phyloP scores from a whole-genome alignment of 2,888 invertebrate genomes.

The Microctonus hyperodae region DNA sequence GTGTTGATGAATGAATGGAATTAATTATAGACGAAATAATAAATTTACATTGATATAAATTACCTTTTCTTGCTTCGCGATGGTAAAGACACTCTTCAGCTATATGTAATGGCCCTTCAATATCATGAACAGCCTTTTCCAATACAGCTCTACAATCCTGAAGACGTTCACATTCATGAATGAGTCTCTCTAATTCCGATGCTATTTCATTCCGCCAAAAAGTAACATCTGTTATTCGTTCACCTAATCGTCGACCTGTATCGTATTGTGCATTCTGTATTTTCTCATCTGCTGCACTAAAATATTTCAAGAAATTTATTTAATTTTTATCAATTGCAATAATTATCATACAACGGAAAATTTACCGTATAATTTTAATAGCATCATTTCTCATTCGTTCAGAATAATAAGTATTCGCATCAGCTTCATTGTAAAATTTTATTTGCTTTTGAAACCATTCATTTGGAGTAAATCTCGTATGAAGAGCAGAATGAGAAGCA shows the following conservation, averaged over 20 bases:
- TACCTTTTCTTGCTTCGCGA: conserved; percentile 84
- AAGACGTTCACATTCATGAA: conserved; percentile 79
- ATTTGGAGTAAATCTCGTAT: conserved; percentile 89
- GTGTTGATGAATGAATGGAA: conserved; percentile 23
- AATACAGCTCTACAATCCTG: conserved; percentile 76
- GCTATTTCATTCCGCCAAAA: conserved; percentile 91
- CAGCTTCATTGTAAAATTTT: conserved; percentile 86
- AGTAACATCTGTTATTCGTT: conserved; percentile 89
- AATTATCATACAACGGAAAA: not conserved
- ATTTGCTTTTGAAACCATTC: conserved; percentile 86
- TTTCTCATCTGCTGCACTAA: conserved; percentile 81
- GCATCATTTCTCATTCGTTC: conserved; percentile 84
- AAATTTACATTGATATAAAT: conserved; percentile 19
- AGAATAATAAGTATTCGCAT: conserved; percentile 84
- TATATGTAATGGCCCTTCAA: conserved; percentile 90
- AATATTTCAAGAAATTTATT: conserved; percentile 12
- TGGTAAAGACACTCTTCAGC: conserved; percentile 94
- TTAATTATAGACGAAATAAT: conserved; percentile 7
- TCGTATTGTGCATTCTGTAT: conserved; percentile 82
- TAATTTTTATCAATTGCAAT: not conserved
- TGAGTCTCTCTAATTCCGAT: conserved; percentile 83
- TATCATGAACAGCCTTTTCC: conserved; percentile 76
- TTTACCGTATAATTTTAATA: conserved; percentile 76
- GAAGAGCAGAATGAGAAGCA: conserved; percentile 83
- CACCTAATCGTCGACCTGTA: conserved; percentile 86